Evolutionary conservation across 2,113 vertebrate genomes (phyloP).

Genomic region (Triplophysa siluroides): DNA sequence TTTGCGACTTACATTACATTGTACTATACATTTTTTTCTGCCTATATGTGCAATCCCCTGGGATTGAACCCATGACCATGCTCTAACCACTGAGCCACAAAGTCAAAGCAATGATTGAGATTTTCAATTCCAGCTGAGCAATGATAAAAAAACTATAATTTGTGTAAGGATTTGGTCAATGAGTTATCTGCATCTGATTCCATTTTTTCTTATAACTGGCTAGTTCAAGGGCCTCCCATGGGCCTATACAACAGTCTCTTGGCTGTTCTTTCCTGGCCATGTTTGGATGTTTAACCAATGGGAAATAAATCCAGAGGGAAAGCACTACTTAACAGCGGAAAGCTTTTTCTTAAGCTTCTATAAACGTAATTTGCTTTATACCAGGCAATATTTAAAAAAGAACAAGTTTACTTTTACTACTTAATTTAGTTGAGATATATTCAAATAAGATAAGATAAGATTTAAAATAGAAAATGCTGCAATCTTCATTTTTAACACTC

Average conservation of each 20-base stretch:
- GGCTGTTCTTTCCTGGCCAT: background rate
- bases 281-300: conserved; percentile 8
- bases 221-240: background rate
- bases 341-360: background rate
- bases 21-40: no score
- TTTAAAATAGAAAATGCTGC: background rate
- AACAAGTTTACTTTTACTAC: background rate
- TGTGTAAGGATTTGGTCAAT: background rate
- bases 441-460: background rate
- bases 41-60: no score
- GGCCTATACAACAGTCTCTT: background rate
- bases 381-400: background rate
- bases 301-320: background rate
- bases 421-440: background rate
- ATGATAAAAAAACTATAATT: background rate
- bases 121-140: conserved; percentile 12
- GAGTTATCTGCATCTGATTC: background rate
- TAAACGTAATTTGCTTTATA: background rate
- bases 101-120: conserved; percentile 60
- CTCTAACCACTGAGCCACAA: background rate
- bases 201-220: background rate
- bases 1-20: no score
- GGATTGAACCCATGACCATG: no score
- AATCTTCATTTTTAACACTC: background rate
- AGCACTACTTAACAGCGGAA: background rate